Conservation (phyloP, 2,888 invertebrate species). For the Poecilobothrus nobilitatus region DNA sequence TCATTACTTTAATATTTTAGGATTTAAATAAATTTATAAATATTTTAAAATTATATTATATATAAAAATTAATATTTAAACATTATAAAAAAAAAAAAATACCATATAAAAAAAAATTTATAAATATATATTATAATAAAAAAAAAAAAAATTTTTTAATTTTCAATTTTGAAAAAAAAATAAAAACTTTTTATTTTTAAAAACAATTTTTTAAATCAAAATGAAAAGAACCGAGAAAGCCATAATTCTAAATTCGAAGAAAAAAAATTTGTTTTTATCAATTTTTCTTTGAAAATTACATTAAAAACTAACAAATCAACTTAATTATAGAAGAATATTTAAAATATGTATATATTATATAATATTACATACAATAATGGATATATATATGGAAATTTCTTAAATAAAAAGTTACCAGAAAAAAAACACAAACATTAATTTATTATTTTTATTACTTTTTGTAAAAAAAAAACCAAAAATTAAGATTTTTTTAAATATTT, state of each 20-base stretch:
- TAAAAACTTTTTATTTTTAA: conserved; percentile 17
- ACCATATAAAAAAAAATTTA: conserved; percentile 18
- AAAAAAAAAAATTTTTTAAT: conserved; percentile 20
- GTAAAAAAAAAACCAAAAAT: too few relatives aligned
- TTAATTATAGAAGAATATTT: too few relatives aligned
- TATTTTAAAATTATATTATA: too few relatives aligned
- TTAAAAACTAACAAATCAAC: too few relatives aligned
- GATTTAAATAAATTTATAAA: too few relatives aligned
- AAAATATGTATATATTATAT: too few relatives aligned
- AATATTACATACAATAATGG: too few relatives aligned
- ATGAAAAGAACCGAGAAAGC: conserved; percentile 23
- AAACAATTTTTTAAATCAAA: conserved; percentile 16
- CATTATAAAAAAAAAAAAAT: conserved; percentile 12
- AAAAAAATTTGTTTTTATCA: conserved; percentile 19
- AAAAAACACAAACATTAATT: conserved; percentile 16
- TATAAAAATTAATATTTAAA: neutral
- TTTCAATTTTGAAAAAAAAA: conserved; percentile 14
- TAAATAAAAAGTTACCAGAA: neutral
- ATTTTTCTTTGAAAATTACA: too few relatives aligned
- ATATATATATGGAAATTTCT: conserved; percentile 17
- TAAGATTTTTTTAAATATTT: too few relatives aligned
- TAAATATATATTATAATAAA: conserved; percentile 13
- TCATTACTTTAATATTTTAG: too few relatives aligned
- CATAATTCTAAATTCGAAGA: conserved; percentile 28
- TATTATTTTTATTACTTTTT: conserved; percentile 11